Percentiles rank a stretch among this genome's conserved stretches.
Evolutionary conservation across 2,888 invertebrate genomes (phyloP).

Genomic region (Nomada flava): DNA sequence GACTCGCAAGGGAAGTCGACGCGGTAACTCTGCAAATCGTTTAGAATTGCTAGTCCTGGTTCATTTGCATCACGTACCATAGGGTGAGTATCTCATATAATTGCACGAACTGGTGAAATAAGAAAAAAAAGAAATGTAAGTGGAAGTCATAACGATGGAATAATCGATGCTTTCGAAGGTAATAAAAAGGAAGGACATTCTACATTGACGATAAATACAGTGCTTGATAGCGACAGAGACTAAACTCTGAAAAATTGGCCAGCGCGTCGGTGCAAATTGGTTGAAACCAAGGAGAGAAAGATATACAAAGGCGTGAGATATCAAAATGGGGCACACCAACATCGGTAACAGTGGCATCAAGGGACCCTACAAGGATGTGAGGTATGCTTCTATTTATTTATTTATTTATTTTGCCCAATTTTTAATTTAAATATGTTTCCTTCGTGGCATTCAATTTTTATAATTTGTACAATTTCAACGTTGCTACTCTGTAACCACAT

Average conservation of each 20-base stretch:
- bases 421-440: neutral
- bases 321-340: constrained; percentile 77
- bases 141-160: neutral
- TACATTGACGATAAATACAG: constrained; percentile 67
- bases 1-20: constrained; percentile 93
- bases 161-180: constrained; percentile 42
- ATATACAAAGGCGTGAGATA: constrained; percentile 2
- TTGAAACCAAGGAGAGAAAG: neutral
- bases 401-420: neutral
- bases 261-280: constrained; percentile 40
- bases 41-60: constrained; percentile 94
- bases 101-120: neutral
- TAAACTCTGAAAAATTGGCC: constrained; percentile 72
- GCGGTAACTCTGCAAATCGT: constrained; percentile 93
- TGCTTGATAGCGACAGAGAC: constrained; percentile 54
- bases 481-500: no score
- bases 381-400: constrained; percentile 62
- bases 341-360: constrained; percentile 70
- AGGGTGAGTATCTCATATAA: constrained; percentile 83
- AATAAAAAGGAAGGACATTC: constrained; percentile 22
- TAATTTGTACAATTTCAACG: no score
- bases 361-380: constrained; percentile 75
- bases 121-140: neutral
- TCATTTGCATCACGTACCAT: constrained; percentile 94
- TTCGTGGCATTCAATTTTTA: neutral